phyloP scores from a whole-genome alignment of 1,140 invertebrate genomes.

The Drosophila azteca region DNA sequence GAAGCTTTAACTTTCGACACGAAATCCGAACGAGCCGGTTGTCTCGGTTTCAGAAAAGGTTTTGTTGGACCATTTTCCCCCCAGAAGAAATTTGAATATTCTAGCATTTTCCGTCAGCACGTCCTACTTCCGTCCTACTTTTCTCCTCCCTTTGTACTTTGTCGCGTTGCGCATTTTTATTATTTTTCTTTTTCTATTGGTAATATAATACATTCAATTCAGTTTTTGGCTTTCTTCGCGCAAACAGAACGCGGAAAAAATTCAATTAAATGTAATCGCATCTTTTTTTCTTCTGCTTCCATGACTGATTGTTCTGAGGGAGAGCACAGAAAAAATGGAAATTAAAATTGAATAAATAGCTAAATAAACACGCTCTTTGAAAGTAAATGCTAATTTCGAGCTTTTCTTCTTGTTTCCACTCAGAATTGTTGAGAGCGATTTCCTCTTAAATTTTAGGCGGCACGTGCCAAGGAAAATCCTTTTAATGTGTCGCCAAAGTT shows the following conservation, averaged over 20 bases:
- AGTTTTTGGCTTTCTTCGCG: conserved; percentile 47
- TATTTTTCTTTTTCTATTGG: conserved; percentile 57
- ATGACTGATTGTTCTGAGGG: conserved; percentile 61
- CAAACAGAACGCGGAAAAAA: conserved; percentile 52
- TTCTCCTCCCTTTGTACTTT: conserved; percentile 32
- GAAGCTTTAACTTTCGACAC: conserved; percentile 1
- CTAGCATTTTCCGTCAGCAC: conserved; percentile 49
- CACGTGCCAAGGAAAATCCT: conserved; percentile 73
- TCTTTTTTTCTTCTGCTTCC: conserved; percentile 62
- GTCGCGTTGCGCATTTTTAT: conserved; percentile 66
- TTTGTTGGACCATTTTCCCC: conserved; percentile 12
- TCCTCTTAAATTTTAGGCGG: conserved; percentile 15
- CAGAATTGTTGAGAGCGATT: conserved; percentile 24
- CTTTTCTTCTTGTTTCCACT: conserved; percentile 65
- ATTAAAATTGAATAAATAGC: conserved; percentile 79
- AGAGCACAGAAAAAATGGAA: conserved; percentile 32
- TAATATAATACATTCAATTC: conserved; percentile 70
- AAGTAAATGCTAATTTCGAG: conserved; percentile 72
- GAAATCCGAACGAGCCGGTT: conserved; percentile 9
- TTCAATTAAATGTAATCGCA: conserved; percentile 82
- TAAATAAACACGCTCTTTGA: conserved; percentile 73
- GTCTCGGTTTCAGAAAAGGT: background rate
- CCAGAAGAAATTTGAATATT: conserved; percentile 72
- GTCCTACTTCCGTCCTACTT: conserved; percentile 64
- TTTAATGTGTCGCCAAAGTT: conserved; percentile 75